Evolutionary conservation across 1,140 invertebrate species (phyloP), one percentile per base, ranked within the genome.

Genomic region (Neodiprion lecontei): DNA sequence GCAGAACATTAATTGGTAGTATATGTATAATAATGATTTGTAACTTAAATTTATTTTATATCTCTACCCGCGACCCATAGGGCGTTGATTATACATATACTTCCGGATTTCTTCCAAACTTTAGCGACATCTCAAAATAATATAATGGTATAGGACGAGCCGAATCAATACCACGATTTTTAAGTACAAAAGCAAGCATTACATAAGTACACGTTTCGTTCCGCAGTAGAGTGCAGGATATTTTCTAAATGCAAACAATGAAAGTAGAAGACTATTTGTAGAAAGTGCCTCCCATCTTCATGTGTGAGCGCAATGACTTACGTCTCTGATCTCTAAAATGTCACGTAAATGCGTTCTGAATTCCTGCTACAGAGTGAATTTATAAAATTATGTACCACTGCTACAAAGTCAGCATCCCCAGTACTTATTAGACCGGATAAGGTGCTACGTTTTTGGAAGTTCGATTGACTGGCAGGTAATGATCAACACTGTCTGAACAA

Each of bases 1-100:
- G 75, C 70, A 73, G 76, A 80, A 78, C 28, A 40, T 40, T 40
- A 40, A 79, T 79, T 80, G 72, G 80, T 77, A 80, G 77, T 69
- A 67, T 76, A 61, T 61, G 11, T 17, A 17, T 61, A 61, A 61
- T 61, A 61, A 61, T 61, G n/a, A 61, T 61, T 61, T 61, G 9
- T 61, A 61, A 61, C 11, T 9, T 17, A 9, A 61, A 61, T 5
- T 17, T 61, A 61, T 61, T 61, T 17, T 14, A 61, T 17, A 17
- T 61, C 53, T 61, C 5, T 61, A 61, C 53, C 53, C 11, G 53
- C 5, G 53, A 61, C 11, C n/a, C 9, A 61, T 17, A 8, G 11
- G 53, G 53, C n/a, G 11, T 61, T 61, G 53, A 61, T 9, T 12
- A 61, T 61, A 12, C n/a, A 17, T 61, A 12, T 61, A 61, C 53